Evolutionary conservation across 2,797 vertebrate genomes (phyloP).

Genomic region (Sebastes nivosus): DNA sequence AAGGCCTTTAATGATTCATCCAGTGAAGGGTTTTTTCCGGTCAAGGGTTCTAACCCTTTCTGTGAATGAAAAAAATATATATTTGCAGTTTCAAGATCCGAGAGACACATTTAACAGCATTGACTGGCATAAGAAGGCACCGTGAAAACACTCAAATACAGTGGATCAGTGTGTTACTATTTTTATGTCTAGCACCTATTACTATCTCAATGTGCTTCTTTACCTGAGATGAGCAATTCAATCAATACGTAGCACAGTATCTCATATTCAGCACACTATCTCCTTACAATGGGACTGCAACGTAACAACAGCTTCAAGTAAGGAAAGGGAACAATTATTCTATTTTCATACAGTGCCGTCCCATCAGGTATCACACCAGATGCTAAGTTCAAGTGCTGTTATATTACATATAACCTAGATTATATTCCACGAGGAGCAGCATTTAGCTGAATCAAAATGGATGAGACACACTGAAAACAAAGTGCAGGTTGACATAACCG

Average conservation of each 20-base stretch:
- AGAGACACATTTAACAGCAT: not conserved
- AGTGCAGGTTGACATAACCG: constrained; percentile 63
- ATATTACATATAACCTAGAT: constrained; percentile 55
- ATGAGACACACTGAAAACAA: constrained; percentile 64
- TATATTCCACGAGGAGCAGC: constrained; percentile 53
- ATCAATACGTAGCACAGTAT: constrained; percentile 10
- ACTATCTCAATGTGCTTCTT: not conserved
- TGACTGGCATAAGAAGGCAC: not conserved
- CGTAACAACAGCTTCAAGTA: not conserved
- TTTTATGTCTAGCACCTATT: not conserved
- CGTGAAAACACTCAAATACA: not conserved
- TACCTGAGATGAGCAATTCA: not conserved
- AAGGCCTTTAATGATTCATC: not conserved
- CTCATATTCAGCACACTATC: not conserved
- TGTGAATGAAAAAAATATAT: not conserved
- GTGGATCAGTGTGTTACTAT: not conserved
- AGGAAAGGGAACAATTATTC: constrained; percentile 35
- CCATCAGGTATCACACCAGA: constrained; percentile 57
- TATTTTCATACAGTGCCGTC: constrained; percentile 30
- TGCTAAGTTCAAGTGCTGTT: constrained; percentile 40
- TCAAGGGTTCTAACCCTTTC: not conserved
- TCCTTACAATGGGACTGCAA: constrained; percentile 4
- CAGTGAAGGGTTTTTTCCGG: not conserved
- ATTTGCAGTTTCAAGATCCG: not conserved
- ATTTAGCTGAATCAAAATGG: constrained; percentile 51